Conservation (phyloP, 2,113 vertebrate species). For the Potamarius usumacintae region DNA sequence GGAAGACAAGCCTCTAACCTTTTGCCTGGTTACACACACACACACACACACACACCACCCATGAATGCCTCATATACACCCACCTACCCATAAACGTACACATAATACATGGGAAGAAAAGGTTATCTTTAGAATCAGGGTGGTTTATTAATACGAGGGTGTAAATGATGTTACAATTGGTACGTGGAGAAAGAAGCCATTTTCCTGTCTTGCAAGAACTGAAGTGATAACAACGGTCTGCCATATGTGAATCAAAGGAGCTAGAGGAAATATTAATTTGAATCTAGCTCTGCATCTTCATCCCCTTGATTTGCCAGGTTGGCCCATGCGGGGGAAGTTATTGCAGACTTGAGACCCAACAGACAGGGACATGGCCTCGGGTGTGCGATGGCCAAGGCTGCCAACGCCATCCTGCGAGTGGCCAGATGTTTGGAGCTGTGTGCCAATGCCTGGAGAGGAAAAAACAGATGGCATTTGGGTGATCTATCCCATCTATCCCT, state of each 20-base stretch:
- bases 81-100: background rate
- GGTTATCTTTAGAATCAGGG: background rate
- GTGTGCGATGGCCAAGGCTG: slow-evolving; percentile 18
- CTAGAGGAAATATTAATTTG: background rate
- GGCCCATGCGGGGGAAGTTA: slow-evolving; percentile 3
- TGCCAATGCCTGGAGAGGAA: slow-evolving; percentile 38
- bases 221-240: background rate
- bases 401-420: slow-evolving; percentile 22
- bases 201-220: background rate
- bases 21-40: slow-evolving; percentile 26
- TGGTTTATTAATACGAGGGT: background rate
- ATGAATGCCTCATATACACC: background rate
- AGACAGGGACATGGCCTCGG: slow-evolving; percentile 19
- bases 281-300: slow-evolving; percentile 15
- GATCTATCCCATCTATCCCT: slow-evolving; percentile 35
- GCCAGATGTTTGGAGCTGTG: slow-evolving; percentile 40
- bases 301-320: background rate
- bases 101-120: background rate
- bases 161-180: background rate
- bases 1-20: slow-evolving; percentile 50
- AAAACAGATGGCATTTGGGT: slow-evolving; percentile 46
- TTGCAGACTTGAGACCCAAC: slow-evolving; percentile 11
- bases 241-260: background rate
- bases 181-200: background rate
- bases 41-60: background rate